Evolutionary conservation across 2,113 vertebrate genomes (phyloP), one percentile per base, ranked within the genome.

Genomic region (Acrocephalus arundinaceus): DNA sequence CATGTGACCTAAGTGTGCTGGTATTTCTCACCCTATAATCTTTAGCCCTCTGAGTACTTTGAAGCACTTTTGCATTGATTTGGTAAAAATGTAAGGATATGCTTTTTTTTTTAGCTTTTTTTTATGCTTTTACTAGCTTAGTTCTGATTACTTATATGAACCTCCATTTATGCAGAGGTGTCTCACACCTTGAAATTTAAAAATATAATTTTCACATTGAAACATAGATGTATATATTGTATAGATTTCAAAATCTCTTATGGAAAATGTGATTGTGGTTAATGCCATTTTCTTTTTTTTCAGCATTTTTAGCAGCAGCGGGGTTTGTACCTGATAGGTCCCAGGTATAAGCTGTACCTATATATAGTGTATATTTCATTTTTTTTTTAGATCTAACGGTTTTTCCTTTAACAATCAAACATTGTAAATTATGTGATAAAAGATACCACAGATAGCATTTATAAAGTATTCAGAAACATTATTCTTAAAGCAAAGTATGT

Each of bases 1-100:
- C 98, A 97, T 88, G 97, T 97, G 98, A 98, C 94, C 94, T 97
- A 98, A 98, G 98, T 98, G 98, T 98, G 99, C 98, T 97, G 97
- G 97, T 97, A 95, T 98, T 97, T 97, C 97, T 97, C 98, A 98
- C 98, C 98, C 98, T 98, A 97, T 98, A 98, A 98, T 98, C 98
- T 99, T 99, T 99, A 99, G 99, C 99, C 99, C 99, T 99, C 98
- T 99, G 99, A 99, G 99, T 99, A 99, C 99, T 98, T 97, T 97
- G 98, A 99, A 99, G 98, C 98, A 99, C 98, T 99, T 99, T 98
- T 98, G 98, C 98, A 98, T 98, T 98, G 95, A 97, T 97, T 97
- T 98, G 98, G 97, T 98, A 97, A 98, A 97, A 97, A 96, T 86
- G 97, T 97, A 93, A 91, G 96, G 71, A 71, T 97, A 62, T 71